Percentiles rank a stretch among this genome's conserved stretches.
Conservation (phyloP, 1,140 invertebrate genomes). For the Philopotamus ludificatus region DNA sequence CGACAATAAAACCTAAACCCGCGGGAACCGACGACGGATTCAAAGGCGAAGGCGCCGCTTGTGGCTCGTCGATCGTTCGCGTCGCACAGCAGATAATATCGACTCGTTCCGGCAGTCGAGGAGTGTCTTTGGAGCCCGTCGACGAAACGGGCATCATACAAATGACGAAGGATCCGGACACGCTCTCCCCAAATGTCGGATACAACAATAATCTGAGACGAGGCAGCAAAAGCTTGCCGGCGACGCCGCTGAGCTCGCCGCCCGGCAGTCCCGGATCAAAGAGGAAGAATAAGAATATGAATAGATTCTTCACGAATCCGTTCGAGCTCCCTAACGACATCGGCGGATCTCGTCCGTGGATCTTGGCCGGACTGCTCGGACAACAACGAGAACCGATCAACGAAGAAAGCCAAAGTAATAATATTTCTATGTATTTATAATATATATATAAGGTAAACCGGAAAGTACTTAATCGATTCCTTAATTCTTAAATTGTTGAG, state of each 20-base stretch:
- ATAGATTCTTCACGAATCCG: slow-evolving; percentile 53
- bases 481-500: too few species aligned
- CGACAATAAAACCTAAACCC: slow-evolving; percentile 56
- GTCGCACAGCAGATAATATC: slow-evolving; percentile 73
- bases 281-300: slow-evolving; percentile 46
- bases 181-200: slow-evolving; percentile 34
- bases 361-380: slow-evolving; percentile 52
- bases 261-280: slow-evolving; percentile 58
- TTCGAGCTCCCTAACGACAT: slow-evolving; percentile 50
- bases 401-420: slow-evolving; percentile 47
- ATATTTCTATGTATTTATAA: too few species aligned
- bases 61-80: slow-evolving; percentile 61
- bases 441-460: slow-evolving; percentile 3
- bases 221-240: slow-evolving; percentile 69
- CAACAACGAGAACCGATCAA: slow-evolving; percentile 53
- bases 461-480: too few species aligned
- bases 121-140: slow-evolving; percentile 51
- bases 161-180: slow-evolving; percentile 31
- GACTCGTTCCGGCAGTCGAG: slow-evolving; percentile 45
- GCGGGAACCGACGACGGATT: slow-evolving; percentile 68
- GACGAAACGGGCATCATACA: slow-evolving; percentile 42
- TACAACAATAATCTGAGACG: slow-evolving; percentile 52
- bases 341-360: slow-evolving; percentile 48
- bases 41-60: slow-evolving; percentile 67
- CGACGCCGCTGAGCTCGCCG: slow-evolving; percentile 64